Evolutionary conservation across 2,113 vertebrate genomes (phyloP).

Genomic region (Terrapene triunguis): DNA sequence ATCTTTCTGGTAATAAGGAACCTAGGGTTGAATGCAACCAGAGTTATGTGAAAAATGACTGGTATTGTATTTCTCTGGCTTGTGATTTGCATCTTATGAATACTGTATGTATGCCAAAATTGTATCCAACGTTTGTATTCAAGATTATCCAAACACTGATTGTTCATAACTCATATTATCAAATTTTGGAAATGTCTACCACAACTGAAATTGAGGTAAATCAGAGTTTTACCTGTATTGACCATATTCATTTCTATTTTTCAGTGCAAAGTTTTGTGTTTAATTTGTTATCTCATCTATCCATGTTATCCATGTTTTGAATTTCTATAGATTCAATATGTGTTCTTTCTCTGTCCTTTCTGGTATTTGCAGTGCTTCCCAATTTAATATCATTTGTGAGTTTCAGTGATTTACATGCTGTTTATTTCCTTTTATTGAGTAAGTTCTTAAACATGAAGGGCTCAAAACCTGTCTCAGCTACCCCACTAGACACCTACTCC

Average conservation of each 20-base stretch:
- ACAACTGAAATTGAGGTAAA: neutral
- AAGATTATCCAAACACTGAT: neutral
- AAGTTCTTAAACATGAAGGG: neutral
- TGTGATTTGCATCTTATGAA: neutral
- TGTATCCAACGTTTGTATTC: neutral
- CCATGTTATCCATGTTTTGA: neutral
- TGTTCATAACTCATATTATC: neutral
- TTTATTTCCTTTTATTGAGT: neutral
- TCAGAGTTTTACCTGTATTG: neutral
- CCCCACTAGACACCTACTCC: neutral
- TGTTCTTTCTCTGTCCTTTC: neutral
- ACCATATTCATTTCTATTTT: neutral
- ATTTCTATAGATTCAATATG: neutral
- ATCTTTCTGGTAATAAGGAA: neutral
- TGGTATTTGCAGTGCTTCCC: neutral
- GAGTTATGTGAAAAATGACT: neutral
- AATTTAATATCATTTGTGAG: neutral
- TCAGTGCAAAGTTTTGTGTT: neutral
- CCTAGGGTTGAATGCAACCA: neutral
- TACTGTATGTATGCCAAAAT: neutral
- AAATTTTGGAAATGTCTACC: neutral
- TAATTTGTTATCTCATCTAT: neutral
- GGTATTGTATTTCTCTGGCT: neutral
- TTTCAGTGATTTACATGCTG: neutral
- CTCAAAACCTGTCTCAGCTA: neutral